phyloP scores from a whole-genome alignment of 2,888 invertebrate genomes.

The Torymus auratus region DNA sequence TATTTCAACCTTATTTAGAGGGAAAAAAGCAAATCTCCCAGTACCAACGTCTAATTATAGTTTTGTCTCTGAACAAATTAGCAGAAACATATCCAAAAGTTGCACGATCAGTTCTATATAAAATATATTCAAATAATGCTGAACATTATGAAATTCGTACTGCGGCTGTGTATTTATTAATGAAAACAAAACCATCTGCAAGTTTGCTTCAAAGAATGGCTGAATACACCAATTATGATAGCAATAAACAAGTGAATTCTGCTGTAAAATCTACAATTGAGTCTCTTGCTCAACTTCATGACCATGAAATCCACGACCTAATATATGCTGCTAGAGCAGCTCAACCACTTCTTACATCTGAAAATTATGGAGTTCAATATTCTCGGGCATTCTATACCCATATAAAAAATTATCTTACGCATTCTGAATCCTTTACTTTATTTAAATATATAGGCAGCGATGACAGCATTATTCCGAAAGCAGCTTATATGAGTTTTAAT shows the following conservation, averaged over 20 bases:
- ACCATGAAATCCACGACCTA: constrained; percentile 76
- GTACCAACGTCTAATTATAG: constrained; percentile 82
- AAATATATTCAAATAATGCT: constrained; percentile 82
- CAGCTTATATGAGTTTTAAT: constrained; percentile 66
- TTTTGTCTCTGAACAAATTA: constrained; percentile 79
- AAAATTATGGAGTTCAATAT: constrained; percentile 77
- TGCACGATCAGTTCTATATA: constrained; percentile 81
- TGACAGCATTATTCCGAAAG: constrained; percentile 79
- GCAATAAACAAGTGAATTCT: constrained; percentile 81
- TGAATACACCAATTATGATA: constrained; percentile 82
- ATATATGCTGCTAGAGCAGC: constrained; percentile 76
- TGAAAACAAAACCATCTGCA: constrained; percentile 80
- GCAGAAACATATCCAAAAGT: constrained; percentile 78
- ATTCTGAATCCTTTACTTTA: constrained; percentile 64
- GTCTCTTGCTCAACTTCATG: constrained; percentile 78
- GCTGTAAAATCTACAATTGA: constrained; percentile 82
- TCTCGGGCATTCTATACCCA: constrained; percentile 77
- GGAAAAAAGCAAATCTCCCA: constrained; percentile 79
- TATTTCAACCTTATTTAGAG: constrained; percentile 84
- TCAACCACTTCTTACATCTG: constrained; percentile 71
- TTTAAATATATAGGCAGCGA: constrained; percentile 79
- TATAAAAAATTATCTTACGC: constrained; percentile 76
- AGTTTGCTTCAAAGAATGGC: constrained; percentile 85
- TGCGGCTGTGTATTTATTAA: constrained; percentile 81
- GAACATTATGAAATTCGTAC: constrained; percentile 83